A percentile compares a stretch with the other conserved stretches of the same genome.
Evolutionary conservation across 1,140 invertebrate species (phyloP).

Genomic region (Drosophila rufa): DNA sequence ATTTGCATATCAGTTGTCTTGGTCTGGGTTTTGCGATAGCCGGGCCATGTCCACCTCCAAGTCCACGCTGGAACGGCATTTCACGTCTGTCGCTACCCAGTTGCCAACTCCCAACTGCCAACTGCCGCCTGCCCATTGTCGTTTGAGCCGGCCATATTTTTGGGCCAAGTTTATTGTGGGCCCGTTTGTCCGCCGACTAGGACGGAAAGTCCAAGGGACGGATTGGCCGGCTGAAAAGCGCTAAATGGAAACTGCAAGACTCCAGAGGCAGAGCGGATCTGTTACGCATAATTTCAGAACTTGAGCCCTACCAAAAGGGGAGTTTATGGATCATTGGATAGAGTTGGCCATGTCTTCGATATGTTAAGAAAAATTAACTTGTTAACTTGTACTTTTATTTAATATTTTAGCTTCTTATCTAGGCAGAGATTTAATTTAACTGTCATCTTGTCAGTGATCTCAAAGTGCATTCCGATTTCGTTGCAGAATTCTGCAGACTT

Average conservation of each 20-base stretch:
- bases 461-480: constrained; percentile 5
- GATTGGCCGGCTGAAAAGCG: constrained; percentile 14
- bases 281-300: constrained; percentile 61
- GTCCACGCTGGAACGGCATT: constrained; percentile 26
- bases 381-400: not conserved
- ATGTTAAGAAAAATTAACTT: not conserved
- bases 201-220: not conserved
- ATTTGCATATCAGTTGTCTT: constrained; percentile 76
- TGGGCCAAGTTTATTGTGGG: constrained; percentile 67
- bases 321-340: not conserved
- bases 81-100: constrained; percentile 44
- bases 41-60: constrained; percentile 15
- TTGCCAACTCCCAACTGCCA: constrained; percentile 35
- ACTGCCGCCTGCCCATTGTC: constrained; percentile 68
- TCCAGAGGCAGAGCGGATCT: constrained; percentile 18
- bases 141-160: constrained; percentile 68
- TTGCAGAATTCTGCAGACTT: constrained; percentile 17
- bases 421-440: not conserved
- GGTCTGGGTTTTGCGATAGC: constrained; percentile 64
- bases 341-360: not conserved
- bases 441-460: not conserved
- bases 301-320: too few species aligned
- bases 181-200: constrained; percentile 29
- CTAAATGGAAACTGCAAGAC: constrained; percentile 41
- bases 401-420: not conserved